Evolutionary conservation across 1,140 invertebrate species (phyloP).

Genomic region (Batillaria attramentaria): DNA sequence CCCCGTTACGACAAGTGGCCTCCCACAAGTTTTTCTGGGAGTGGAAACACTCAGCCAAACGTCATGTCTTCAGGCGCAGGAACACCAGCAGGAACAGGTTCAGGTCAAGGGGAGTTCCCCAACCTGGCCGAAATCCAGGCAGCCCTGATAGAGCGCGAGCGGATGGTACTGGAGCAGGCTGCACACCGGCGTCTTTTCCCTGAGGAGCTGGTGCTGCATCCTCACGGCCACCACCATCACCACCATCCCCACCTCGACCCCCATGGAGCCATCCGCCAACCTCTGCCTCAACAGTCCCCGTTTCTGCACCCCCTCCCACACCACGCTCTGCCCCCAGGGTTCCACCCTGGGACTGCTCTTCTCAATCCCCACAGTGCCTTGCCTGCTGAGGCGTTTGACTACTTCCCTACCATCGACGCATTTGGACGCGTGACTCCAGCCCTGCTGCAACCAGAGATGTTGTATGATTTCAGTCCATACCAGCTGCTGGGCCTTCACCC

Average conservation of each 20-base stretch:
- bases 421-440: constrained; percentile 32
- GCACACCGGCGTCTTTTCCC: constrained; percentile 6
- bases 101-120: constrained; percentile 3
- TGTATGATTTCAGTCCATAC: constrained; percentile 37
- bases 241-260: neutral
- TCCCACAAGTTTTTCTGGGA: neutral
- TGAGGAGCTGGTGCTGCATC: constrained; percentile 23
- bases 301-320: constrained; percentile 23
- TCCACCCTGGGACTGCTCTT: constrained; percentile 18
- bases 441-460: constrained; percentile 32
- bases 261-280: constrained; percentile 19
- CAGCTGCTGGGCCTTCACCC: constrained; percentile 53
- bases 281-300: constrained; percentile 16
- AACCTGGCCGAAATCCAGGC: constrained; percentile 21
- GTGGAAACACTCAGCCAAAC: neutral
- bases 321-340: constrained; percentile 18
- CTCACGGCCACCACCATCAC: constrained; percentile 21
- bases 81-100: neutral
- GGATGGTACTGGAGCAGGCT: constrained; percentile 6
- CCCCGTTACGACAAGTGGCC: constrained; percentile 29
- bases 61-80: constrained; percentile 17
- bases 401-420: constrained; percentile 34
- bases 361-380: constrained; percentile 35
- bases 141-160: constrained; percentile 24
- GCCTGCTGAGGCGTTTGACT: constrained; percentile 32